Conservation (phyloP, 2,113 vertebrate genomes). For the Fregata magnificens region DNA sequence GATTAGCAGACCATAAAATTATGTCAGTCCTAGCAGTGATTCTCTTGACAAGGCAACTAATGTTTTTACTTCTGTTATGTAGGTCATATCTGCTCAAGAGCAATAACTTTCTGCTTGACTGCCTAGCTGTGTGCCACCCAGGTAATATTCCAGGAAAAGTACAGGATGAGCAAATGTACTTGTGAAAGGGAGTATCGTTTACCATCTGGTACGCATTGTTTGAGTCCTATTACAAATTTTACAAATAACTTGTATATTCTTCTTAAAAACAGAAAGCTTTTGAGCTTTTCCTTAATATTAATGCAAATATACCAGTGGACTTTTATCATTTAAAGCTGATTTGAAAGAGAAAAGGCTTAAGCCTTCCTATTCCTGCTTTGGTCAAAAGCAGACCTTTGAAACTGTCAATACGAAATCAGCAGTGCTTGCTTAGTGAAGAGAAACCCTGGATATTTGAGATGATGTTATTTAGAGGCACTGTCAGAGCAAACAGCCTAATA, state of each 20-base stretch:
- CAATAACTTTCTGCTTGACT: background rate
- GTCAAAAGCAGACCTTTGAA: background rate
- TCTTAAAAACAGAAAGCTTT: background rate
- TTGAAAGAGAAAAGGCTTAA: background rate
- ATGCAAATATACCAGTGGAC: background rate
- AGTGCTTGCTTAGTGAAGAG: background rate
- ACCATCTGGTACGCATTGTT: background rate
- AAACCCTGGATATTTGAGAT: background rate
- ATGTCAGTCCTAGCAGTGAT: background rate
- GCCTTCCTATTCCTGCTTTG: background rate
- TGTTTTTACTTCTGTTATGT: background rate
- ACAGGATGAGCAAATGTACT: background rate
- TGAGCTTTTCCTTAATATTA: background rate
- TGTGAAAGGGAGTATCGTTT: background rate
- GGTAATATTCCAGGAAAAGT: background rate
- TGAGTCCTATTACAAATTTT: background rate
- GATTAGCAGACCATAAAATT: background rate
- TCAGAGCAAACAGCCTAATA: background rate
- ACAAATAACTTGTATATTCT: background rate
- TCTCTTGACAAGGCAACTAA: background rate
- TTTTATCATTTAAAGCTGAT: background rate
- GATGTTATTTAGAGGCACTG: background rate
- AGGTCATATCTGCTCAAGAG: background rate
- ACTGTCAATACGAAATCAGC: background rate
- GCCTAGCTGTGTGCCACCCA: background rate